Evolutionary conservation across 2,113 vertebrate genomes (phyloP), one percentile per base, ranked within the genome.

Genomic region (Euleptes europaea): DNA sequence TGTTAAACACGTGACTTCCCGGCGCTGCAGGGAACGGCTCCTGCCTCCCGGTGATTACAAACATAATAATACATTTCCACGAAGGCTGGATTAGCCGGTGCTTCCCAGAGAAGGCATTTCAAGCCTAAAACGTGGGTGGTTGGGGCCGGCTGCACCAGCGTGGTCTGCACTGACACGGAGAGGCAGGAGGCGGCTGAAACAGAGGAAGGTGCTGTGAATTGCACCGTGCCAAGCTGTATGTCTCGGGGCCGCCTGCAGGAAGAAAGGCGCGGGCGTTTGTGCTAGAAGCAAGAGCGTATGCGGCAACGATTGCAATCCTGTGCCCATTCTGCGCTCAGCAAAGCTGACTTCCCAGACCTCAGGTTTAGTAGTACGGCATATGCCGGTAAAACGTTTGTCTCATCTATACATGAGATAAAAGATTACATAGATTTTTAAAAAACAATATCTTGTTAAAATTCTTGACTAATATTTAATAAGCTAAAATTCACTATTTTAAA

Each of bases 81-180:
- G 86, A 90, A 88, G 87, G 84, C 84, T 42, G 67, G 88, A 88
- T 83, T 81, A 91, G 71, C 85, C 87, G 89, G 83, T 84, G 2
- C 83, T 94, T 94, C 92, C 91, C 77, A 17, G 38, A 91, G 78
- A 73, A 71, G 86, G 84, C 89, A 35, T 71, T 70, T 51, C 80
- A 54, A 90, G 74, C 47, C 78, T 91, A 74, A 86, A 83, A 90
- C 88, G 85, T 2, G 4, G 80, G n/a, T 5, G 84, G 92, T n/a
- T n/a, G 51, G 14, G 51, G 70, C 28, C 1, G 21, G 11, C 28
- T 2, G 57, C 0, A 1, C 60, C 60, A 57, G 21, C 14, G 54
- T 6, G 5, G 19, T 33, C 31, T 35, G 42, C 54, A 1, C 35
- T 19, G 10, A 83, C 15, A 15, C 38, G 0, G 47, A 40, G 26